A percentile compares a stretch with the other conserved stretches of the same genome.
These are phyloP conservation scores for Temnothorax ravouxi DNA, from an alignment of 2,888 invertebrate genomes.

Conservation along the genomic window DNA sequence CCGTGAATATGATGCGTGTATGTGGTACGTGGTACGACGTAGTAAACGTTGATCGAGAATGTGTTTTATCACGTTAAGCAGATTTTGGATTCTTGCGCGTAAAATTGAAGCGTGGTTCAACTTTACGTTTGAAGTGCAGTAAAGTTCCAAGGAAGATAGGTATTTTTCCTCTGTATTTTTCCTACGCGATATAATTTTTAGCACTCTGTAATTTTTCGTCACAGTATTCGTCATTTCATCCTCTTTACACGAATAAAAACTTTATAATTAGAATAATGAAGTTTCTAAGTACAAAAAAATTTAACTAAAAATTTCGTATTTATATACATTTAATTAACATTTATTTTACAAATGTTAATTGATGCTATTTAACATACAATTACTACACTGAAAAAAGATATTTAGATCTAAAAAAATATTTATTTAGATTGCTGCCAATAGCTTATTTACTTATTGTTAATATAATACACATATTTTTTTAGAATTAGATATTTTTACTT, in stretches of 20 bases:
- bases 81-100: conserved; percentile 10
- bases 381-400: neutral
- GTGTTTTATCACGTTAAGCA: conserved; percentile 31
- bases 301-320: neutral
- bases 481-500: no score
- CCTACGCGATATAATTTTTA: neutral
- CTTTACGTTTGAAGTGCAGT: neutral
- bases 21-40: neutral
- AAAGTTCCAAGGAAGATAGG: neutral
- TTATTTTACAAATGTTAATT: neutral
- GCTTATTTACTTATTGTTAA: no score
- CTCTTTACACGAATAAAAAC: neutral
- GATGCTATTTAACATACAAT: neutral
- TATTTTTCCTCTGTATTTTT: conserved; percentile 19
- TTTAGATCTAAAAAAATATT: no score
- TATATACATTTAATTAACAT: no score
- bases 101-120: neutral
- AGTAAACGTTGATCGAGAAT: conserved; percentile 23
- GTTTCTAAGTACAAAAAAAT: neutral
- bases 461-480: no score
- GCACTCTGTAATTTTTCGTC: conserved; percentile 4
- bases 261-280: neutral
- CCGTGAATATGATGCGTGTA: neutral
- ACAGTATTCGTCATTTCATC: neutral
- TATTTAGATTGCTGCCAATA: no score